Conservation (phyloP, 2,797 vertebrate species). For the Coccyzus lansbergi region DNA sequence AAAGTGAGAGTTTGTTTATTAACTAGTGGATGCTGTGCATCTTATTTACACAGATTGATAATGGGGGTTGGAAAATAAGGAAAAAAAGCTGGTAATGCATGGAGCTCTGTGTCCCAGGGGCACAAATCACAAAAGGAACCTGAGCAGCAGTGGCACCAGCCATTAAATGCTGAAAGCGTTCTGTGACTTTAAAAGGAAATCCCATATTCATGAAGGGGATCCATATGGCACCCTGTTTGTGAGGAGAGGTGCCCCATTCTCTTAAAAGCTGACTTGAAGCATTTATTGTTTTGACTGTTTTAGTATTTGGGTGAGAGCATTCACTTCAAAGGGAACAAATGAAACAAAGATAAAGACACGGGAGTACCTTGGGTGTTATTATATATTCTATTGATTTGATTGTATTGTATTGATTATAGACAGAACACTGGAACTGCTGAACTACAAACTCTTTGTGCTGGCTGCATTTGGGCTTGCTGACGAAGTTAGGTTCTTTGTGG, state of each 20-base stretch:
- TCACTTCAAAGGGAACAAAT: neutral
- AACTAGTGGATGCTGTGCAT: neutral
- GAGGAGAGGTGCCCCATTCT: neutral
- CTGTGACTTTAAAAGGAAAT: slow-evolving; percentile 46
- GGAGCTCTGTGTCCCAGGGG: neutral
- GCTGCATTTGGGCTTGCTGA: neutral
- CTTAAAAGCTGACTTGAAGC: neutral
- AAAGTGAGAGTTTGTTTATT: slow-evolving; percentile 55
- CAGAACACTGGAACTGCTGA: neutral
- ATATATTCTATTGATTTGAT: neutral
- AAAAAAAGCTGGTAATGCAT: neutral
- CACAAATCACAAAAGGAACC: slow-evolving; percentile 13
- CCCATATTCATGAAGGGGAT: slow-evolving; percentile 15
- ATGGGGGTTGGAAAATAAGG: neutral
- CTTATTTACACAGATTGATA: slow-evolving; percentile 31
- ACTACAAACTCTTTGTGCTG: neutral
- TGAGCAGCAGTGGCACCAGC: neutral
- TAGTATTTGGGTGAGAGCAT: slow-evolving; percentile 17
- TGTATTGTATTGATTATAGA: neutral
- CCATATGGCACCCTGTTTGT: slow-evolving; percentile 20
- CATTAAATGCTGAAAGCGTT: neutral
- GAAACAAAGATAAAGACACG: neutral
- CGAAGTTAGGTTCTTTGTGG: neutral
- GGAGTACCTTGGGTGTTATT: neutral
- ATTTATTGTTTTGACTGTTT: slow-evolving; percentile 25